Percentiles rank a stretch among this genome's conserved stretches.
Conservation (phyloP, 2,113 vertebrate genomes). For the Globicephala melas region DNA sequence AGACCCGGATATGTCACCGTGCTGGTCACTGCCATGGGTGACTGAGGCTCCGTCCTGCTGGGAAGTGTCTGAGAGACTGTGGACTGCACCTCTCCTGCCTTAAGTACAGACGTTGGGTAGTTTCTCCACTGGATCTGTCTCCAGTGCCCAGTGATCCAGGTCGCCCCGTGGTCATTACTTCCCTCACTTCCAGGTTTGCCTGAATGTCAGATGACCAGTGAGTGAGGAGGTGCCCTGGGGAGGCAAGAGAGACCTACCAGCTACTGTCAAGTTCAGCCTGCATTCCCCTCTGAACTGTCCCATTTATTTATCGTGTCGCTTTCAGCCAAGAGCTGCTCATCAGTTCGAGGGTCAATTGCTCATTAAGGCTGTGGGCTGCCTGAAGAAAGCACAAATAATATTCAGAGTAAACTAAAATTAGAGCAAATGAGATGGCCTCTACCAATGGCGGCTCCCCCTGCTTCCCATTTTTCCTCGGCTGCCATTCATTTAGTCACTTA, state of each 20-base stretch:
- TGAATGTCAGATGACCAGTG: not conserved
- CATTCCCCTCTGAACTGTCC: not conserved
- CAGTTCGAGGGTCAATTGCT: not conserved
- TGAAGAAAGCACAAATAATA: not conserved
- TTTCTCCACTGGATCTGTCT: not conserved
- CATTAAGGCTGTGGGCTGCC: not conserved
- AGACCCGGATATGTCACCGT: not conserved
- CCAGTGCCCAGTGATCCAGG: not conserved
- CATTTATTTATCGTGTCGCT: not conserved
- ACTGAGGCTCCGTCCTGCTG: not conserved
- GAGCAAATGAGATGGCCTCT: not conserved
- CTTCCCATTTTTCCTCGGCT: not conserved
- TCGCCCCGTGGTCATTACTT: not conserved
- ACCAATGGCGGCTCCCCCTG: not conserved
- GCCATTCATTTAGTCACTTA: not conserved
- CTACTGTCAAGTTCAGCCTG: not conserved
- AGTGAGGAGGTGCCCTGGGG: not conserved
- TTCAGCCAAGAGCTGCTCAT: not conserved
- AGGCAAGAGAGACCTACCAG: not conserved
- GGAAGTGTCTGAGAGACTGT: not conserved
- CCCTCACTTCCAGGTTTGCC: no score
- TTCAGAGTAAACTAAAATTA: not conserved
- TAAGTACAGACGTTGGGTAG: not conserved
- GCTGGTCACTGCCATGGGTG: not conserved
- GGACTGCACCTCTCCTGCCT: not conserved